Evolutionary conservation across 2,113 vertebrate genomes (phyloP).

Genomic region (Nothocercus julius): DNA sequence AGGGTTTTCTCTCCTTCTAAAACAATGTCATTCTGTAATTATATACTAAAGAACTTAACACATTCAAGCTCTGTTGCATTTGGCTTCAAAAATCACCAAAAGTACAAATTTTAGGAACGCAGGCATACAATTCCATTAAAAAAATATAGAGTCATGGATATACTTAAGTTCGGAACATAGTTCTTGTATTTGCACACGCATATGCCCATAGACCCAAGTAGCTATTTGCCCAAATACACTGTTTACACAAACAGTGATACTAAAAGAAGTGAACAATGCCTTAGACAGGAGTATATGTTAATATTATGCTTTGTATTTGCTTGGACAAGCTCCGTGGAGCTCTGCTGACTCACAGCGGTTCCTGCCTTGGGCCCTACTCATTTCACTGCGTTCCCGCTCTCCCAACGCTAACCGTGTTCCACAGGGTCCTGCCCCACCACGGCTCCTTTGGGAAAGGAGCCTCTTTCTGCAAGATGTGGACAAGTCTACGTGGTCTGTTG

Average conservation of each 20-base stretch:
- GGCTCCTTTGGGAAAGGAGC: background rate
- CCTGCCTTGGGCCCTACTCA: accelerated
- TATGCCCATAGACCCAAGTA: background rate
- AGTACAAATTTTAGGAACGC: background rate
- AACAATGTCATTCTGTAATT: background rate
- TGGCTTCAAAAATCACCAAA: background rate
- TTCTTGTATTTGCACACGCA: accelerated
- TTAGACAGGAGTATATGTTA: accelerated
- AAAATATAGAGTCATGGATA: accelerated
- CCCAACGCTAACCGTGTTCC: accelerated
- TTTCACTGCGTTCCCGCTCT: background rate
- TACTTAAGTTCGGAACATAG: background rate
- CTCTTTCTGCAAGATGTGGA: background rate
- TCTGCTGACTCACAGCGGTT: accelerated
- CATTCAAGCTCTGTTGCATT: background rate
- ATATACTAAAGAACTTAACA: background rate
- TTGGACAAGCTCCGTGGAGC: background rate
- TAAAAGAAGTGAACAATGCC: accelerated
- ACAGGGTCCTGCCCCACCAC: accelerated
- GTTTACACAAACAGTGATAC: accelerated
- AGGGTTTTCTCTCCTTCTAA: background rate
- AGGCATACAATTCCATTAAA: background rate
- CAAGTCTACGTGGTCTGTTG: background rate
- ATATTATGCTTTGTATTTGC: background rate
- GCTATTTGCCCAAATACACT: background rate